phyloP scores from a whole-genome alignment of 1,140 invertebrate species.

The Bombus picipes region DNA sequence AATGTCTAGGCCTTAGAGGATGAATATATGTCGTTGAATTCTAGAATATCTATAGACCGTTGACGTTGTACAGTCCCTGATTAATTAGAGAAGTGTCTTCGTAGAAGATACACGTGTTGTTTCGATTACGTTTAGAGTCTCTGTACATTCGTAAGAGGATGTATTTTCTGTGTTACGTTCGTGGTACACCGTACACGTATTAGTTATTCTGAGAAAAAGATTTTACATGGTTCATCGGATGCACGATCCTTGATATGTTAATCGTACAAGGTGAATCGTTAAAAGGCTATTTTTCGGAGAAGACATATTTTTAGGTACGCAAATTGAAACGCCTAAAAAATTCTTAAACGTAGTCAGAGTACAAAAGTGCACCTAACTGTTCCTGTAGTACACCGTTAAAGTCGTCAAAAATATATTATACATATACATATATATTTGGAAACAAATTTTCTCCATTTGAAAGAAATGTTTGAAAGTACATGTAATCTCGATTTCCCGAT shows the following conservation, averaged over 20 bases:
- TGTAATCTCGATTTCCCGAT: not conserved
- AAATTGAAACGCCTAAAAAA: not conserved
- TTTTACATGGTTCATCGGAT: not conserved
- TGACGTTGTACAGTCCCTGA: constrained; percentile 30
- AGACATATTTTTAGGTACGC: constrained; percentile 16
- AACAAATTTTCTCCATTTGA: not conserved
- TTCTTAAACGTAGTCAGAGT: constrained; percentile 4
- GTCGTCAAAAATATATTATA: not conserved
- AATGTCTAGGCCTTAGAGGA: constrained; percentile 71
- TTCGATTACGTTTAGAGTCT: constrained; percentile 12
- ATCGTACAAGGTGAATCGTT: not conserved
- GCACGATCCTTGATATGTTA: not conserved
- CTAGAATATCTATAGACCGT: constrained; percentile 58
- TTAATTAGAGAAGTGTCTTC: constrained; percentile 17
- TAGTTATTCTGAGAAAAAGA: not conserved
- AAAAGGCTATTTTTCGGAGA: constrained; percentile 8
- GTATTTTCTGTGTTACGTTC: not conserved
- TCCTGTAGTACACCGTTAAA: constrained; percentile 3
- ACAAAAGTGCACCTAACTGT: constrained; percentile 11
- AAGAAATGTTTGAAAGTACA: constrained; percentile 2
- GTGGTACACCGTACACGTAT: no score
- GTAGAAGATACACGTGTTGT: constrained; percentile 1
- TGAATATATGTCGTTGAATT: constrained; percentile 58
- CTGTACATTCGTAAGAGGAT: not conserved
- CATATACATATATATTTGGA: not conserved